Evolutionary conservation across 1,140 invertebrate genomes (phyloP).

Genomic region (Eurytemora carolleeae): DNA sequence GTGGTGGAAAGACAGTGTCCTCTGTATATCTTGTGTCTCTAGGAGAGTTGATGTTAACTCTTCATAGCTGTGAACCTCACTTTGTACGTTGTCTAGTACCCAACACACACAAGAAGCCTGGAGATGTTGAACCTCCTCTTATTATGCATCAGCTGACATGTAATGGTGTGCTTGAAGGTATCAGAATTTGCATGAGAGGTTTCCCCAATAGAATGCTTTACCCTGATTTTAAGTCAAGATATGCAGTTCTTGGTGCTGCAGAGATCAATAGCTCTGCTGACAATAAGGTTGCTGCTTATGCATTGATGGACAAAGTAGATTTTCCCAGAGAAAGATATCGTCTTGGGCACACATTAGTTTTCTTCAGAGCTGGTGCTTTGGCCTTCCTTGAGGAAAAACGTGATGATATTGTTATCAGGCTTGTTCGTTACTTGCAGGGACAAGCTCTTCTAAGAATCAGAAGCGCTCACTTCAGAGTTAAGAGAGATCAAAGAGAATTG

Average conservation of each 20-base stretch:
- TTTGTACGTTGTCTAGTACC: constrained; percentile 46
- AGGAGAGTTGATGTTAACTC: constrained; percentile 32
- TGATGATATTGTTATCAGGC: constrained; percentile 95
- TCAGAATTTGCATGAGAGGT: no score
- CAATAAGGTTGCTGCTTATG: constrained; percentile 9
- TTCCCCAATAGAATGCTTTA: no score
- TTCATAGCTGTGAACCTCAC: constrained; percentile 38
- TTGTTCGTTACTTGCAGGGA: constrained; percentile 98
- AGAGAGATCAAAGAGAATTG: constrained; percentile 63
- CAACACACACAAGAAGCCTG: no score
- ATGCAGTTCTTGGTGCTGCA: constrained; percentile 2
- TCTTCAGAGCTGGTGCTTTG: no score
- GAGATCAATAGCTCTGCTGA: constrained; percentile 2
- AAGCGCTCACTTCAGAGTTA: constrained; percentile 83
- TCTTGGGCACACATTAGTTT: no score
- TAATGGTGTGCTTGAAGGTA: constrained; percentile 38
- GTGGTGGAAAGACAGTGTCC: constrained; percentile 22
- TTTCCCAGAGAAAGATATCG: constrained; percentile 40
- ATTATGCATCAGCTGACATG: constrained; percentile 35
- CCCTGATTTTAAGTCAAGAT: constrained; percentile 27
- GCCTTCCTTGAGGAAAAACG: constrained; percentile 99
- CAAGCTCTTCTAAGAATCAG: constrained; percentile 62
- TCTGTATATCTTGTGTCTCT: constrained; percentile 57
- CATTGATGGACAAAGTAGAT: constrained; percentile 6
- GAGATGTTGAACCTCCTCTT: no score